Evolutionary conservation across 2,113 vertebrate genomes (phyloP), one percentile per base, ranked within the genome.

Genomic region (Protomyctophum bolini): DNA sequence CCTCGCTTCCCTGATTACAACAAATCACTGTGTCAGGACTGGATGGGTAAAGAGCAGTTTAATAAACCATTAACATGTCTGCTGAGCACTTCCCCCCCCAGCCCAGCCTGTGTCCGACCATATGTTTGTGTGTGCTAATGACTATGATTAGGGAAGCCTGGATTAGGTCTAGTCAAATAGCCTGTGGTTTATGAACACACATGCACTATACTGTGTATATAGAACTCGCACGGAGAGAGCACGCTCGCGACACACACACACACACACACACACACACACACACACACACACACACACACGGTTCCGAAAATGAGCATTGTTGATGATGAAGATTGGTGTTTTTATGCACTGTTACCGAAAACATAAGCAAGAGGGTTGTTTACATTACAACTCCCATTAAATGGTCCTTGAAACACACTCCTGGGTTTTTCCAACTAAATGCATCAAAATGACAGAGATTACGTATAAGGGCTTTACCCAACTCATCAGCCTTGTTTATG

Each of bases 131-230:
- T 73, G 72, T 63, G 75, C 84, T 85, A 87, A 92, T 86, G 88
- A 89, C 86, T 85, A 74, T 88, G 76, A 92, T 91, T 91, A 89
- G 12, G 60, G 29, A 70, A 78, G 72, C 76, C 74, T 81, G 82
- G 84, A 90, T 91, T 88, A 83, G 50, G 66, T 61, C 83, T 82
- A 55, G 68, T 80, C 60, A 60, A 75, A 73, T 73, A 63, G 15
- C 78, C 41, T 84, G 85, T 66, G 81, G 80, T 86, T 87, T 77
- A 86, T 55, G 76, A 79, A 41, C 77, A 79, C 72, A 68, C 28
- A 66, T 57, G 61, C 58, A 52, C 54, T 41, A 41, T 41, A 41
- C 5, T 4, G 33, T 41, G 33, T 41, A 41, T 41, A 41, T 41
- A 41, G 21, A 21, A 48, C 12, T 8, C 15, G 8, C 21, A 33